Evolutionary conservation across 1,140 invertebrate species (phyloP).

Genomic region (Uloborus diversus): DNA sequence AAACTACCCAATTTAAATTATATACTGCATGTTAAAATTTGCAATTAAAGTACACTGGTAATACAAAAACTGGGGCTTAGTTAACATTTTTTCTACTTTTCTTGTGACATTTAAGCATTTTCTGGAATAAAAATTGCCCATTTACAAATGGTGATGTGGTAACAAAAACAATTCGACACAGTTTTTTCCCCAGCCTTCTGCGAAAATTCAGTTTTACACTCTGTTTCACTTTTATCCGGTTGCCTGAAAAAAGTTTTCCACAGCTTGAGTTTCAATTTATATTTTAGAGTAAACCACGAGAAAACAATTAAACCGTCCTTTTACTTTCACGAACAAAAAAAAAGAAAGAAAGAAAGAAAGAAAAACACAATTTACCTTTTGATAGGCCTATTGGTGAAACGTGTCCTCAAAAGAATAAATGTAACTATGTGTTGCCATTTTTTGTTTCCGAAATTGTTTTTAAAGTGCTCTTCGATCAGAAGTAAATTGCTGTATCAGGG

Average conservation of each 20-base stretch:
- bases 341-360: constrained; percentile 9
- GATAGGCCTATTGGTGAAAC: constrained; percentile 18
- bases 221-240: constrained; percentile 6
- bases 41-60: too few species aligned
- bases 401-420: constrained; percentile 12
- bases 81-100: too few species aligned
- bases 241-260: constrained; percentile 6
- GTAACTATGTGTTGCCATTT: not conserved
- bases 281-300: not conserved
- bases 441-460: constrained; percentile 9
- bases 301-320: constrained; percentile 39
- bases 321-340: not conserved
- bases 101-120: too few species aligned
- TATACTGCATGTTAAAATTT: too few species aligned
- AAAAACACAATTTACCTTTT: not conserved
- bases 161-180: not conserved
- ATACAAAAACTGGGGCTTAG: too few species aligned
- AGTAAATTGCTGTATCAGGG: constrained; percentile 31
- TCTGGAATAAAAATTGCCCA: too few species aligned
- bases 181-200: not conserved
- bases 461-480: constrained; percentile 11
- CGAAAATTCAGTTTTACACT: constrained; percentile 18
- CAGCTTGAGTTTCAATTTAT: constrained; percentile 30
- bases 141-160: too few species aligned
- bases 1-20: too few species aligned